Conservation (phyloP, 2,888 invertebrate species). For the Mesorhabditis sp. region DNA sequence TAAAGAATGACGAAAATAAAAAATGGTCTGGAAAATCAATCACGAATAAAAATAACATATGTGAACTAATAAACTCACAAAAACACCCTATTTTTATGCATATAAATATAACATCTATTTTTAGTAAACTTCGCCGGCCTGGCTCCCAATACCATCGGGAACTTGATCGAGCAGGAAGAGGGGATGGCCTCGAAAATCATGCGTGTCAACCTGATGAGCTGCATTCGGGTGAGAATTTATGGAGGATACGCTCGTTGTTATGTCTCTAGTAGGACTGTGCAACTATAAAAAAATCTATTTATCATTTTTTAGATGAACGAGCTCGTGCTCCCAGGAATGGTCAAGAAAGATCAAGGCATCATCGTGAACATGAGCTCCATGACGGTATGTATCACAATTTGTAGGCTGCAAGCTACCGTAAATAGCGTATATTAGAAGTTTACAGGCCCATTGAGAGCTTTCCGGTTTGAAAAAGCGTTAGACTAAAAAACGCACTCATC, state of each 20-base stretch:
- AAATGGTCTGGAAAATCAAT: too few relatives aligned
- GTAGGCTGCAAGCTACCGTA: too few relatives aligned
- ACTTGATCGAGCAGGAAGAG: constrained; percentile 43
- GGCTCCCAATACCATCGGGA: constrained; percentile 47
- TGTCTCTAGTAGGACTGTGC: too few relatives aligned
- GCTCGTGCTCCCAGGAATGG: constrained; percentile 53
- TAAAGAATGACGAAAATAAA: too few relatives aligned
- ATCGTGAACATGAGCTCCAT: constrained; percentile 56
- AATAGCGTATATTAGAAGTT: too few relatives aligned
- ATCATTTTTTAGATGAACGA: constrained; percentile 48
- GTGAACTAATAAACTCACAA: too few relatives aligned
- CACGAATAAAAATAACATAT: too few relatives aligned
- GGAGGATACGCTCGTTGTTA: constrained; percentile 5
- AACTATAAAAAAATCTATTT: neutral
- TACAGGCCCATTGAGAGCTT: too few relatives aligned
- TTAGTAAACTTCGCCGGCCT: constrained; percentile 57
- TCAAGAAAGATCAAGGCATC: constrained; percentile 47
- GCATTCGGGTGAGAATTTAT: constrained; percentile 31
- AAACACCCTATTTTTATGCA: too few relatives aligned
- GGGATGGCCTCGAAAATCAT: constrained; percentile 51
- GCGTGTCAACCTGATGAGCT: constrained; percentile 49
- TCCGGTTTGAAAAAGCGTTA: too few relatives aligned
- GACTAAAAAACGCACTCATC: too few relatives aligned
- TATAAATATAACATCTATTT: too few relatives aligned
- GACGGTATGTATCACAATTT: constrained; percentile 48